Percentiles rank a stretch among this genome's conserved stretches.
Conservation (phyloP, 2,888 invertebrate genomes). For the Clitarchus hookeri region DNA sequence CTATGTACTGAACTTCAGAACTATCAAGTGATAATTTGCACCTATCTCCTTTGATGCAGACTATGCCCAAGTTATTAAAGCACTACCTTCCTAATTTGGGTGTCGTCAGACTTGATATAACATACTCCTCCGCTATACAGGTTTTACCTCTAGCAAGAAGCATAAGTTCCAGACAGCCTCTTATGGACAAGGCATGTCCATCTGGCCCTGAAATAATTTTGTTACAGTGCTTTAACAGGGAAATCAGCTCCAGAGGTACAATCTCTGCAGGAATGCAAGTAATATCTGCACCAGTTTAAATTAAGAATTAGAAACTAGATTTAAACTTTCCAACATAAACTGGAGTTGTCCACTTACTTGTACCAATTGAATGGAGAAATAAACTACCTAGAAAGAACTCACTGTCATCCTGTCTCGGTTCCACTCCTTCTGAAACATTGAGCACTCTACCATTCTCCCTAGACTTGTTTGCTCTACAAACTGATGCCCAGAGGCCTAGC, state of each 20-base stretch:
- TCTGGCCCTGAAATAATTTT: not conserved
- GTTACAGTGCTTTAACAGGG: not conserved
- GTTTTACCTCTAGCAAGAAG: not conserved
- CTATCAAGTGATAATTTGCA: not conserved
- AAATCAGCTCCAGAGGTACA: not conserved
- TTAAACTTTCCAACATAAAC: not conserved
- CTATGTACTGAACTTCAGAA: not conserved
- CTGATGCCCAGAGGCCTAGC: not conserved
- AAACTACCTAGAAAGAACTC: not conserved
- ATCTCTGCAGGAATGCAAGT: not conserved
- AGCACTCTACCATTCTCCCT: not conserved
- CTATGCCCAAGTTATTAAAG: not conserved
- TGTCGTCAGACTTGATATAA: not conserved
- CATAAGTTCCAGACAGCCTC: not conserved
- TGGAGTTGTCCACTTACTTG: conserved; percentile 4
- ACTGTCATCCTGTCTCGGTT: not conserved
- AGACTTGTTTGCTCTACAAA: not conserved
- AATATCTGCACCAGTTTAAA: not conserved
- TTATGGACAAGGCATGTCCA: not conserved
- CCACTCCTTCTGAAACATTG: not conserved
- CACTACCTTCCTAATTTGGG: not conserved
- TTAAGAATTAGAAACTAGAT: not conserved
- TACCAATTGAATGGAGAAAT: not conserved
- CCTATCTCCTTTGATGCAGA: not conserved
- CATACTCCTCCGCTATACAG: not conserved